Evolutionary conservation across 2,797 vertebrate species (phyloP), one percentile per base, ranked within the genome.

Genomic region (Ceryle rudis): DNA sequence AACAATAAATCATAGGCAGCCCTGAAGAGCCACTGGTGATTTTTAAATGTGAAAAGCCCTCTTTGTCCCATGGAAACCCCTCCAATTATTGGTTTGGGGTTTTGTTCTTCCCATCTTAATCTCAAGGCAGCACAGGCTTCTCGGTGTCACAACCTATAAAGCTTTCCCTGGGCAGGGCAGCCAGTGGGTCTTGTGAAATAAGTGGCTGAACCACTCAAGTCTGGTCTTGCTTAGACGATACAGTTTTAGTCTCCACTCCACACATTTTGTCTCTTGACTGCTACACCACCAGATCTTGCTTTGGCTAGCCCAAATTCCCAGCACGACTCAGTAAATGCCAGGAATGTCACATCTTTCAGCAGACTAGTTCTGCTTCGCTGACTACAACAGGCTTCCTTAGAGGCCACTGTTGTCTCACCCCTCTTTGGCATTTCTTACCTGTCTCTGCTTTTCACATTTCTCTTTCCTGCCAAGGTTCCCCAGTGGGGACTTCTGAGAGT

Each of bases 331-430:
- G 21, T 25, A 65, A 35, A 3, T 3, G 2, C 52, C 64, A 79
- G 82, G 66, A 96, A 92, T 82, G 78, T 26, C 86, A 18, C 52
- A 64, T 71, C 91, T 90, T 85, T 91, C 83, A 84, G 41, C 86
- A 82, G 42, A 16, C 9, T 5, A 3, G 78, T 6, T 91, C 79
- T 83, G 91, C 91, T 81, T 25, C 12, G 0, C 57, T 81, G 64
- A 17, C 66, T 31, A 67, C 81, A 61, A 6, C 9, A 41, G 35
- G 6, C 31, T 57, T 81, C 57, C 70, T 95, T 18, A 46, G 33
- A 57, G 67, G 62, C 47, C 79, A 10, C 26, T 6, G 1, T 8
- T 61, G 39, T 57, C 67, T 71, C 61, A 44, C 8, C 10, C 29
- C 39, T 89, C 77, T 51, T 28, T 52, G 35, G 44, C 64, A 47